Conservation (phyloP, 1,140 invertebrate species). For the Manduca sexta region DNA sequence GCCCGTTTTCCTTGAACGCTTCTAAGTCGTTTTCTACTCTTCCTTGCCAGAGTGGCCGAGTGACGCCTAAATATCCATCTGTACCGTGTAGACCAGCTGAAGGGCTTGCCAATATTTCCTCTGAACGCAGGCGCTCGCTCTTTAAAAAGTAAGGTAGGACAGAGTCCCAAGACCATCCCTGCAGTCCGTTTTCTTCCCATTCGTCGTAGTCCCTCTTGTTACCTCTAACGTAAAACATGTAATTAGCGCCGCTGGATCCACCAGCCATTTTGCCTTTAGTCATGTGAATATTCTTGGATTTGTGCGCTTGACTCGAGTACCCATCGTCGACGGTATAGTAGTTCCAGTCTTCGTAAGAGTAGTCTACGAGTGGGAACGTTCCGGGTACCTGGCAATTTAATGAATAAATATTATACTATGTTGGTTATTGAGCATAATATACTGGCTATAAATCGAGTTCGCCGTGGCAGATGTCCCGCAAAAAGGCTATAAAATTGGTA, state of each 20-base stretch:
- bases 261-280: conserved; percentile 85
- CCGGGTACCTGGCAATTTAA: conserved; percentile 32
- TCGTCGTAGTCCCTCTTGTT: conserved; percentile 86
- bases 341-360: conserved; percentile 75
- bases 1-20: conserved; percentile 88
- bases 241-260: conserved; percentile 91
- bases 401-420: no score
- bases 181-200: conserved; percentile 88
- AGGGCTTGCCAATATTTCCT: conserved; percentile 76
- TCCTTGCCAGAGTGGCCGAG: conserved; percentile 84
- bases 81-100: conserved; percentile 17
- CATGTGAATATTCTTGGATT: conserved; percentile 73
- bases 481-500: no score
- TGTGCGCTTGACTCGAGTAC: conserved; percentile 76
- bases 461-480: no score
- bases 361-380: conserved; percentile 22
- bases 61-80: conserved; percentile 26
- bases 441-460: no score
- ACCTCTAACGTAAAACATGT: conserved; percentile 94
- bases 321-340: conserved; percentile 80
- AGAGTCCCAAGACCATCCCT: conserved; percentile 89
- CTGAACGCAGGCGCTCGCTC: conserved; percentile 86
- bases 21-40: conserved; percentile 73
- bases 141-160: conserved; percentile 89
- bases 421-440: no score